Evolutionary conservation across 2,113 vertebrate genomes (phyloP), one percentile per base, ranked within the genome.

Genomic region (Cavia aperea): DNA sequence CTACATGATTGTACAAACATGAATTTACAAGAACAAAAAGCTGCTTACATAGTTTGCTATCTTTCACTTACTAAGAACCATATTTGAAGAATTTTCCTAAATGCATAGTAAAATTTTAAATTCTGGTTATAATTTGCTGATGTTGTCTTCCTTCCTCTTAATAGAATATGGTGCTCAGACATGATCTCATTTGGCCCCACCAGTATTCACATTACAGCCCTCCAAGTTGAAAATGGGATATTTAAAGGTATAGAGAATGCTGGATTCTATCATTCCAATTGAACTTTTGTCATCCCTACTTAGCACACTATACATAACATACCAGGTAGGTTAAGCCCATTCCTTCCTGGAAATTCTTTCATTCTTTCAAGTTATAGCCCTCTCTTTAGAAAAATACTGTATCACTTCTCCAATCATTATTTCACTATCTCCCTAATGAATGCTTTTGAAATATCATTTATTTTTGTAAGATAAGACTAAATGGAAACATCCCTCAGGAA

Each of bases 391-490:
- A 93, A 93, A 82, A 36, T 4, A 82, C 7, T 43, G 19, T 8
- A 26, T 88, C 79, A 70, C 56, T 75, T 95, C 84, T 95, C 92
- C 90, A 70, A 87, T 68, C 92, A 68, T 84, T 63, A 86, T 89
- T 91, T 90, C 86, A 87, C 81, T 91, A 79, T 94, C 86, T 51
- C 85, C 31, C 33, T 75, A 85, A 89, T 95, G 91, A 93, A 92
- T 92, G 85, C 51, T 96, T 97, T 89, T 93, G 85, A 96, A 95
- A 96, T 96, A 85, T 96, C 94, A 96, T 96, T 96, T 95, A 96
- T 83, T 97, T 97, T 96, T 92, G 81, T 96, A 95, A 97, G 95
- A 96, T 88, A 96, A 96, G 91, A 94, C 91, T 96, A 96, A 97
- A 96, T 94, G 92, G 96, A 97, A 97, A 94, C 21, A 94, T 86